Evolutionary conservation across 2,113 vertebrate genomes (phyloP), one percentile per base, ranked within the genome.

Genomic region (Antennarius striatus): DNA sequence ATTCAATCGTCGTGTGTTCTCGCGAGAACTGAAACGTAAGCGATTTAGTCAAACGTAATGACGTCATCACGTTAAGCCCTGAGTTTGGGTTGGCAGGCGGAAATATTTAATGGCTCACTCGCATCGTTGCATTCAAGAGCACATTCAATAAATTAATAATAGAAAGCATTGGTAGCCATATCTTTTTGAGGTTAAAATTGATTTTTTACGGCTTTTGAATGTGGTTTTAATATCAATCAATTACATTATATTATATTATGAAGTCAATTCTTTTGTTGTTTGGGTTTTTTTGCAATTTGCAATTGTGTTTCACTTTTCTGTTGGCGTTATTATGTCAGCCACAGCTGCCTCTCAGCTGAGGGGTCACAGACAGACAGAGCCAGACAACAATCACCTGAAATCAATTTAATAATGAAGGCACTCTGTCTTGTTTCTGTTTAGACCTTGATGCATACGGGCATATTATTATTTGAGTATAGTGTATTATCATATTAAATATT

Each of bases 401-500:
- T 77, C 58, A 73, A 53, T 71, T 61, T 50, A 63, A 59, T 56
- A 56, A 30, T 39, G 39, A 67, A 53, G 62, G 4, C 10, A 30
- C 39, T 59, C 58, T 67, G 32, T 45, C 57, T 28, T 62, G 6
- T 12, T 63, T 71, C 58, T 78, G 53, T 42, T 36, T 58, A 3
- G 66, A 85, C 56, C 46, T 68, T 14, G 2, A 1, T 68, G 62
- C 54, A 39, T 73, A 55, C 54, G 52, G 55, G 42, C 6, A 13
- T 59, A 28, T 63, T 62, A 74, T 71, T 68, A 82, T 56, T 48
- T 36, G 46, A n/a, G 16, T 56, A 22, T 22, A 49, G 68, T 70
- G 67, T 73, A 61, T 80, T 55, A 72, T 70, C 17, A 61, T 51
- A 78, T 78, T 58, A 68, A 75, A 83, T 73, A 75, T 80, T 75